Base-by-base conservation (phyloP, 2,113 vertebrate species). In the Speoplatyrhinus poulsoni region DNA sequence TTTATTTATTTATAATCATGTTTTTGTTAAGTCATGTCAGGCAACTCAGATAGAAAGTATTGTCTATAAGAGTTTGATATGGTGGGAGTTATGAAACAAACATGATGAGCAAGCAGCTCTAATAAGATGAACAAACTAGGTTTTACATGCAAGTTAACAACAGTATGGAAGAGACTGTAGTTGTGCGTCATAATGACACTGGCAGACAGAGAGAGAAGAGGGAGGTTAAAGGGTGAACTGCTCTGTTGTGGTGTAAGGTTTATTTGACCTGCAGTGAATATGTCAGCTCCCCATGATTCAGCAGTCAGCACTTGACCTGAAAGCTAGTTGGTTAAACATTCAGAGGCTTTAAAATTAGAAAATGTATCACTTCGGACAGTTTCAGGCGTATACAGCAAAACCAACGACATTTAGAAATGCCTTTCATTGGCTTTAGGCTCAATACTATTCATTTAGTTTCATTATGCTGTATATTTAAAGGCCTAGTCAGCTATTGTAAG, bases 41-140 rank as follows among this genome's bases (percentile, higher is more conserved):
- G 74, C 77, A 70, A 41, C 6, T 62, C 46, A 58, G 1, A 56
- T 46, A 32, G 26, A 85, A 80, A 83, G 82, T 79, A 74, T 69
- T 67, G 69, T 46, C 61, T 12, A 11, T n/a, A 59, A 9, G 63
- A 9, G 77, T 77, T 60, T 80, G 82, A 80, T 80, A 63, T 55
- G 0, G 46, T 52, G 82, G 80, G 70, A 82, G 19, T 55, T 65
- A 17, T 19, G 19, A 67, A 80, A 75, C 71, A 36, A 62, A 72
- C 70, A 69, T 1, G 62, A 67, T 79, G 73, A 79, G 69, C 65
- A 0, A 1, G 69, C 80, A 64, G 68, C 75, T 49, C 61, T 62
- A 46, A 62, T 55, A 58, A 54, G 9, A 46, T 65, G 17, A 36
- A 61, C 26, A 59, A 49, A 54, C 10, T 52, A 17, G 55, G 47